A percentile compares a stretch with the other conserved stretches of the same genome.
These are phyloP conservation scores for Centropus unirufus DNA, from an alignment of 2,113 vertebrate genomes.

Conservation along the genomic window DNA sequence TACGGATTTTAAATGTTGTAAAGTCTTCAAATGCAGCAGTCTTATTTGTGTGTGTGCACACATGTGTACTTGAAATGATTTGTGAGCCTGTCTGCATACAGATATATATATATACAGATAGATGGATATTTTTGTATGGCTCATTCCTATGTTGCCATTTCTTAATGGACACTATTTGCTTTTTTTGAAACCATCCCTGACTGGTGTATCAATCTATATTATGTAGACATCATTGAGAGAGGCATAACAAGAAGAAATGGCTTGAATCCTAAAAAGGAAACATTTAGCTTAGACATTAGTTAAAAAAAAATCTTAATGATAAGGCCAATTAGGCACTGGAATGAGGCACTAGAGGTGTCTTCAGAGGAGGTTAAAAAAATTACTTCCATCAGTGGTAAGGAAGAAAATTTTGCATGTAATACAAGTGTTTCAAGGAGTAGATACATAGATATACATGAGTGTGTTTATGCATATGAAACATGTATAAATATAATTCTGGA, in stretches of 20 bases:
- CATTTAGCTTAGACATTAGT: constrained; percentile 60
- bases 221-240: constrained; percentile 51
- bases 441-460: not conserved
- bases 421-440: not conserved
- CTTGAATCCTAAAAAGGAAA: constrained; percentile 63
- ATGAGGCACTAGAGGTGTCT: constrained; percentile 46
- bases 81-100: not conserved
- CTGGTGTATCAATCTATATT: constrained; percentile 56
- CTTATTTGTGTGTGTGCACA: not conserved
- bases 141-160: not conserved
- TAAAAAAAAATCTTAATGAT: constrained; percentile 53
- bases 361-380: constrained; percentile 22
- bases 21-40: not conserved
- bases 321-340: constrained; percentile 55
- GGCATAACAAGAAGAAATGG: constrained; percentile 53
- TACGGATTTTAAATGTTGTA: not conserved
- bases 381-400: not conserved
- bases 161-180: constrained; percentile 44
- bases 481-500: not conserved
- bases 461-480: not conserved
- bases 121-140: constrained; percentile 16
- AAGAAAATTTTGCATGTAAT: not conserved
- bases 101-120: not conserved
- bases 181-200: constrained; percentile 34
- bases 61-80: not conserved